Evolutionary conservation across 2,113 vertebrate species (phyloP).

Genomic region (Chroicocephalus ridibundus): DNA sequence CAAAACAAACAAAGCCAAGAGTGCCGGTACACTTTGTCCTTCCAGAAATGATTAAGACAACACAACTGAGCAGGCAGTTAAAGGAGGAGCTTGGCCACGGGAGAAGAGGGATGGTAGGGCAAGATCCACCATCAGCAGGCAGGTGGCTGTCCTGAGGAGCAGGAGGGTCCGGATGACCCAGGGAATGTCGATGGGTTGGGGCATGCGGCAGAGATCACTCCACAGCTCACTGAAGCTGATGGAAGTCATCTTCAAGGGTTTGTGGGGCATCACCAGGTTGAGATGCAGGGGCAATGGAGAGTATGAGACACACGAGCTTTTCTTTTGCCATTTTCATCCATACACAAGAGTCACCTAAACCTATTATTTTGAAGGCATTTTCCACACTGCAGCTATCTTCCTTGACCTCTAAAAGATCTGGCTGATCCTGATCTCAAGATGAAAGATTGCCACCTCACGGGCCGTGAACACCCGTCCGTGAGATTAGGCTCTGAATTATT

Average conservation of each 20-base stretch:
- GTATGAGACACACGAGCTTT: rapidly evolving
- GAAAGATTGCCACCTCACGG: conserved; percentile 57
- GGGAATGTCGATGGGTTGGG: neutral
- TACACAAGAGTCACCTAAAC: neutral
- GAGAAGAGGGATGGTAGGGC: neutral
- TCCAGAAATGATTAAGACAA: neutral
- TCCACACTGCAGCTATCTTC: conserved; percentile 15
- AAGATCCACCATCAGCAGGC: neutral
- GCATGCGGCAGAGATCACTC: neutral
- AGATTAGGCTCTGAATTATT: conserved; percentile 68
- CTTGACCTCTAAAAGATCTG: conserved; percentile 46
- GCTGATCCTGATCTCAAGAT: conserved; percentile 51
- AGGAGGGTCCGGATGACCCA: neutral
- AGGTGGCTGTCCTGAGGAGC: neutral
- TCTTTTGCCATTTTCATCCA: neutral
- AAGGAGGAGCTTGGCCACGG: neutral
- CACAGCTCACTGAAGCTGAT: neutral
- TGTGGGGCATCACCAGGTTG: neutral
- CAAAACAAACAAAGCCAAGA: neutral
- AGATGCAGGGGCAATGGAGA: neutral
- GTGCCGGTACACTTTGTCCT: conserved; percentile 20
- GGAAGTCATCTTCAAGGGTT: neutral
- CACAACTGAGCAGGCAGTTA: neutral
- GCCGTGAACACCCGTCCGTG: conserved; percentile 42
- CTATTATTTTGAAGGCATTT: conserved; percentile 24